Conservation (phyloP, 1,140 invertebrate genomes). For the Metaphire vulgaris region DNA sequence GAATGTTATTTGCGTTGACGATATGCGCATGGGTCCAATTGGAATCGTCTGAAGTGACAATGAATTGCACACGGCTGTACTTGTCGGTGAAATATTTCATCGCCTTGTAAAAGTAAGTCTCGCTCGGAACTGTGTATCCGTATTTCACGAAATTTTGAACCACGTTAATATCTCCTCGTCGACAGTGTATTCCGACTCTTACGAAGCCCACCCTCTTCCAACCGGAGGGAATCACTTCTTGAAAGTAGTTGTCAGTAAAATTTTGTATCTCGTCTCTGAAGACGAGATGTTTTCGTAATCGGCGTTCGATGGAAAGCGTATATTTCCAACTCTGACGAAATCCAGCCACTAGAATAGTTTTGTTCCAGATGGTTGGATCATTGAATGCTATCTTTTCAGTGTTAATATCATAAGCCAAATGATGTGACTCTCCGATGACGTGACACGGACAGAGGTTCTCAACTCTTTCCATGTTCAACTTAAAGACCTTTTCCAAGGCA, state of each 20-base stretch:
- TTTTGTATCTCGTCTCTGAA: constrained; percentile 11
- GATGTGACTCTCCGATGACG: not conserved
- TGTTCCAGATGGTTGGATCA: not conserved
- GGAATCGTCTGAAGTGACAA: constrained; percentile 5
- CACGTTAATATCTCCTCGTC: constrained; percentile 24
- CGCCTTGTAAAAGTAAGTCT: constrained; percentile 9
- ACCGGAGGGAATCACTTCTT: not conserved
- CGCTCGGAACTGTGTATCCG: constrained; percentile 9
- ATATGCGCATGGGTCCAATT: not conserved
- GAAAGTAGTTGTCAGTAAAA: constrained; percentile 10
- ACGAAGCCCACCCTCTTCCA: not conserved
- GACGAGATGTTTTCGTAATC: constrained; percentile 8
- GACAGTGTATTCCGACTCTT: constrained; percentile 26
- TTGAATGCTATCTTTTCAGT: too few species aligned
- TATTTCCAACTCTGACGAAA: constrained; percentile 21
- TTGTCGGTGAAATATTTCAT: constrained; percentile 4
- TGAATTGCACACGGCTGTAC: constrained; percentile 13
- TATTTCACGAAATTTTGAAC: not conserved
- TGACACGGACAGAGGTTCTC: constrained; percentile 6
- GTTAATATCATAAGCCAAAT: not conserved
- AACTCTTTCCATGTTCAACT: constrained; percentile 1
- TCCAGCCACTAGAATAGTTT: constrained; percentile 8
- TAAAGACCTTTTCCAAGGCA: constrained; percentile 6
- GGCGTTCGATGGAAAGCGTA: not conserved
- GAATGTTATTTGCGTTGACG: not conserved